Percentiles rank a stretch among this genome's conserved stretches.
Evolutionary conservation across 1,140 invertebrate species (phyloP).

Genomic region (Dreissena rostriformis): DNA sequence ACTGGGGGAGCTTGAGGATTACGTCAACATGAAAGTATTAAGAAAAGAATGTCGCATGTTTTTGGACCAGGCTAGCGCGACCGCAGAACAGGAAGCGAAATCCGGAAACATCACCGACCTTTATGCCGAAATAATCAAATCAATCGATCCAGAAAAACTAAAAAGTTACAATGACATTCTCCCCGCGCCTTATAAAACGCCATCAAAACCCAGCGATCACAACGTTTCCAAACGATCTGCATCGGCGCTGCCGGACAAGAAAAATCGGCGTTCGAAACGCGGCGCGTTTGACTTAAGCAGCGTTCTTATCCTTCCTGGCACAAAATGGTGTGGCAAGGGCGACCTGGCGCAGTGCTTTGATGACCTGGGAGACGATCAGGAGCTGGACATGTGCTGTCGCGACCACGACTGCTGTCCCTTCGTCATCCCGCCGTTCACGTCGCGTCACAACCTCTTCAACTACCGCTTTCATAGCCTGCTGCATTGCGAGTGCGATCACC

Average conservation of each 20-base stretch:
- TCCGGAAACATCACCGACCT: slow-evolving; percentile 40
- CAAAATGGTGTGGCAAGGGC: slow-evolving; percentile 90
- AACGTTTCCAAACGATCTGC: slow-evolving; percentile 7
- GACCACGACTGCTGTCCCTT: slow-evolving; percentile 92
- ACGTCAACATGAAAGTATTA: slow-evolving; percentile 15
- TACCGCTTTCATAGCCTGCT: slow-evolving; percentile 92
- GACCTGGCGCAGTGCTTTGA: slow-evolving; percentile 88
- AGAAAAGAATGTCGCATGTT: slow-evolving; percentile 37
- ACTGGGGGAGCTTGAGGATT: slow-evolving; percentile 22
- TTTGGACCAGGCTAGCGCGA: slow-evolving; percentile 1
- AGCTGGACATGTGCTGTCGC: slow-evolving; percentile 91
- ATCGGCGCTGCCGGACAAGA: neutral
- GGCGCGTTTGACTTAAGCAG: slow-evolving; percentile 52
- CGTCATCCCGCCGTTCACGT: slow-evolving; percentile 89
- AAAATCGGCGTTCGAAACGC: slow-evolving; percentile 18
- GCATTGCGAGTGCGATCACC: slow-evolving; percentile 93
- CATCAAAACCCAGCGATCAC: neutral
- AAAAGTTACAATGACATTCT: slow-evolving; percentile 15
- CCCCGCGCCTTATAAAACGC: neutral
- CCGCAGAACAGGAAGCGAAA: slow-evolving; percentile 24
- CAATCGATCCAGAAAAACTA: slow-evolving; percentile 31
- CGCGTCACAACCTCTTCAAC: slow-evolving; percentile 91
- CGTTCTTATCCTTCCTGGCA: slow-evolving; percentile 65
- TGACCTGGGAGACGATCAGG: slow-evolving; percentile 89
- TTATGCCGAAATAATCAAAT: slow-evolving; percentile 37